These are phyloP conservation scores for Arothron firmamentum DNA, from an alignment of 2,113 vertebrate genomes.

Conservation along the genomic window DNA sequence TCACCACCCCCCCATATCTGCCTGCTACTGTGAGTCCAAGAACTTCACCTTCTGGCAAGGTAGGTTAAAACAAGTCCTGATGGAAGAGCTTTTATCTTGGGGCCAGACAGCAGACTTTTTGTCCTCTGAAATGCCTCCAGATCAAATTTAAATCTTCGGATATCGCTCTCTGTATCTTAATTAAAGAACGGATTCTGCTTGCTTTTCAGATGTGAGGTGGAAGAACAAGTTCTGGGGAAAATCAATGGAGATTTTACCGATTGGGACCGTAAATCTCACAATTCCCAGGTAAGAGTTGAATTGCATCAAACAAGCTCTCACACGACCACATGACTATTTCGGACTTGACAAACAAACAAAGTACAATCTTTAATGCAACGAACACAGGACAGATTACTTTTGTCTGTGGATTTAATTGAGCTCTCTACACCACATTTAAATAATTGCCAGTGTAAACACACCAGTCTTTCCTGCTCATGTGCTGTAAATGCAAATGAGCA, in stretches of 20 bases:
- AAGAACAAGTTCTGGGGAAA: constrained; percentile 99
- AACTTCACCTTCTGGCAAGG: constrained; percentile 99
- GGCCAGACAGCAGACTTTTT: not conserved
- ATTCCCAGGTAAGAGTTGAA: constrained; percentile 84
- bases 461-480: not conserved
- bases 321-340: not conserved
- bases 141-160: not conserved
- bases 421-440: not conserved
- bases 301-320: not conserved
- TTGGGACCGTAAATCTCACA: constrained; percentile 90
- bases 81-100: constrained; percentile 6
- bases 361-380: not conserved
- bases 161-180: not conserved
- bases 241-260: constrained; percentile 97
- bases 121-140: not conserved
- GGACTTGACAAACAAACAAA: not conserved
- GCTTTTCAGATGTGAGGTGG: constrained; percentile 91
- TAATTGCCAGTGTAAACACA: not conserved
- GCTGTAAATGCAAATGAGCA: not conserved
- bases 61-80: constrained; percentile 60
- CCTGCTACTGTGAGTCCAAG: constrained; percentile 99
- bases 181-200: constrained; percentile 2
- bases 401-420: not conserved
- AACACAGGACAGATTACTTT: too few species aligned
- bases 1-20: constrained; percentile 97